A percentile compares a stretch with the other conserved stretches of the same genome.
Conservation (phyloP, 1,140 invertebrate species). For the Apis laboriosa region DNA sequence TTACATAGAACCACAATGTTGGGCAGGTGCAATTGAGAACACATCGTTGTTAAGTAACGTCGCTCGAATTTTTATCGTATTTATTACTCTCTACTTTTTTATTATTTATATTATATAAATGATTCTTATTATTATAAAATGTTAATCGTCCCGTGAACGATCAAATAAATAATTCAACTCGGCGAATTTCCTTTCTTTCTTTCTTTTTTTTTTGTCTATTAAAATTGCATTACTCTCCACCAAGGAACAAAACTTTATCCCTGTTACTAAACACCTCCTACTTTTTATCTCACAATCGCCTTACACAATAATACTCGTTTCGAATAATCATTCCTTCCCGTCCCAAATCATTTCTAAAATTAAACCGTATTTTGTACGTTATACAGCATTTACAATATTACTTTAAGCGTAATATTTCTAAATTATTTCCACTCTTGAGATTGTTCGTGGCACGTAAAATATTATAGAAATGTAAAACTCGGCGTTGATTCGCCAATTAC, state of each 20-base stretch:
- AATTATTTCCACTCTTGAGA: too few relatives aligned
- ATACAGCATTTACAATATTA: too few relatives aligned
- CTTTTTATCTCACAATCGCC: too few relatives aligned
- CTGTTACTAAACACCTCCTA: too few relatives aligned
- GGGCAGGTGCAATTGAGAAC: constrained; percentile 56
- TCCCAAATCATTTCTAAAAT: too few relatives aligned
- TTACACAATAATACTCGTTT: too few relatives aligned
- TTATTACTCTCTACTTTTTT: constrained; percentile 54
- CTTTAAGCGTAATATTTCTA: too few relatives aligned
- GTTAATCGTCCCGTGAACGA: neutral
- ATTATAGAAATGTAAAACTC: neutral
- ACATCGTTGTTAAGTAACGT: constrained; percentile 2
- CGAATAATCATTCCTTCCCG: too few relatives aligned
- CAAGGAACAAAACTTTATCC: neutral
- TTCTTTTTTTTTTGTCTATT: neutral
- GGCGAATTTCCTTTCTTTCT: too few relatives aligned
- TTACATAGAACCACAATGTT: constrained; percentile 27
- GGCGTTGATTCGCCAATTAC: neutral
- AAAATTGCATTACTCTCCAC: neutral
- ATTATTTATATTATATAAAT: constrained; percentile 50
- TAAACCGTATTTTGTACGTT: too few relatives aligned
- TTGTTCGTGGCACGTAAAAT: neutral
- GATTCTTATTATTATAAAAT: neutral
- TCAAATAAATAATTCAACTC: constrained; percentile 40
- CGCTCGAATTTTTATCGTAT: constrained; percentile 45